These are phyloP conservation scores for Odontamblyopus lacepedii DNA, from an alignment of 2,797 vertebrate species.

Conservation along the genomic window DNA sequence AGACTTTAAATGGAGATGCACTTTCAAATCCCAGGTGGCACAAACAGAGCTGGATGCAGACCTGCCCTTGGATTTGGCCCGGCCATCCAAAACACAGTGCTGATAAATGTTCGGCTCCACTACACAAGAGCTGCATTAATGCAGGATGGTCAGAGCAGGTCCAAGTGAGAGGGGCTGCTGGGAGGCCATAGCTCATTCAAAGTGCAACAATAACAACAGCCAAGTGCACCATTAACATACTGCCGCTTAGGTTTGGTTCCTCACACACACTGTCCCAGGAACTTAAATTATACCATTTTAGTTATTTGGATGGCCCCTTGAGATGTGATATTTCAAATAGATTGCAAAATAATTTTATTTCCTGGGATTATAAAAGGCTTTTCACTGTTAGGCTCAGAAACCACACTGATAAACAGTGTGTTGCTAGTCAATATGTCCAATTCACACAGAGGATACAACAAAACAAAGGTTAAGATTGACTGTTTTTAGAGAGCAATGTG, in stretches of 20 bases:
- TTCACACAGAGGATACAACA: neutral
- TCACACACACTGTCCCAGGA: neutral
- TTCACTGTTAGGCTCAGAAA: neutral
- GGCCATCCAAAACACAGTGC: slow-evolving; percentile 37
- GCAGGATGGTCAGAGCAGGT: slow-evolving; percentile 33
- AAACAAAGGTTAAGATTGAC: neutral
- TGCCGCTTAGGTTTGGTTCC: neutral
- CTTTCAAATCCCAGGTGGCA: slow-evolving; percentile 63
- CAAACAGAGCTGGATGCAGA: slow-evolving; percentile 42
- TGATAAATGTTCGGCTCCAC: slow-evolving; percentile 50
- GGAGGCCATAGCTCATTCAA: slow-evolving; percentile 29
- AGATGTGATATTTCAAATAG: neutral
- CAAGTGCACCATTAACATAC: neutral
- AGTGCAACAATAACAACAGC: slow-evolving; percentile 2
- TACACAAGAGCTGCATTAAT: slow-evolving; percentile 47
- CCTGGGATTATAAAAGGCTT: neutral
- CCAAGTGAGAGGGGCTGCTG: slow-evolving; percentile 35
- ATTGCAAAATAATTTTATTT: neutral
- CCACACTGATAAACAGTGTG: neutral
- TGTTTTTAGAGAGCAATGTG: too few relatives aligned
- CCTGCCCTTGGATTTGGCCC: slow-evolving; percentile 42
- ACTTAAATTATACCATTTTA: neutral
- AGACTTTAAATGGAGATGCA: slow-evolving; percentile 65
- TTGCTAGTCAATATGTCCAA: neutral
- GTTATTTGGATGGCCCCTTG: too few relatives aligned